Conservation (phyloP, 2,797 vertebrate genomes). For the Mus spretus region DNA sequence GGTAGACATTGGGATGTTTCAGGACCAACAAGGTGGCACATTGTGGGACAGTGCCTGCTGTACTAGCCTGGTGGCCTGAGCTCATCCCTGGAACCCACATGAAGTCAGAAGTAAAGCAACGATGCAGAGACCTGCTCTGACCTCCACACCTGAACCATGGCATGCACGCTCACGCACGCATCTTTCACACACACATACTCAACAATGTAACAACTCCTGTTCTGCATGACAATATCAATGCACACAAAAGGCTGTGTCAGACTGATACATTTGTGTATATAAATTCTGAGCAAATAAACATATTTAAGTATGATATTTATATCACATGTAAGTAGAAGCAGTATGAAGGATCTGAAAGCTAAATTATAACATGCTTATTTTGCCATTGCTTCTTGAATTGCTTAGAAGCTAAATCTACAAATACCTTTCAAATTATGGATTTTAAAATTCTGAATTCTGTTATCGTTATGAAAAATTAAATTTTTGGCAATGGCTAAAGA, state of each 20-base stretch:
- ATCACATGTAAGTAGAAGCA: background rate
- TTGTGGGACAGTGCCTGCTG: no score
- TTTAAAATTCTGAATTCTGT: constrained; percentile 19
- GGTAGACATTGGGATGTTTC: background rate
- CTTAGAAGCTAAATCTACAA: background rate
- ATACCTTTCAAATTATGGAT: constrained; percentile 22
- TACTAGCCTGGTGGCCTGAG: background rate
- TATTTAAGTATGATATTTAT: background rate
- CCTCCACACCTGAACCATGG: background rate
- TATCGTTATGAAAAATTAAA: background rate
- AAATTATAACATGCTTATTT: background rate
- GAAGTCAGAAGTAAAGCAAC: background rate
- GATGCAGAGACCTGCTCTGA: background rate
- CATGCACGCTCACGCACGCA: background rate
- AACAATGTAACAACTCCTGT: background rate
- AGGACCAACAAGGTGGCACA: background rate
- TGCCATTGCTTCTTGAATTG: background rate
- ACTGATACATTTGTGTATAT: no score
- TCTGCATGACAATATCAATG: background rate
- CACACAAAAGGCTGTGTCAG: background rate
- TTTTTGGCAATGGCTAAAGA: background rate
- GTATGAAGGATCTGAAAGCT: background rate
- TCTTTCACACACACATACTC: background rate
- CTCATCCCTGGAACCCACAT: no score
- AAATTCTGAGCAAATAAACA: background rate